Base-by-base conservation (phyloP, 1,140 invertebrate genomes). In the Bombus affinis region DNA sequence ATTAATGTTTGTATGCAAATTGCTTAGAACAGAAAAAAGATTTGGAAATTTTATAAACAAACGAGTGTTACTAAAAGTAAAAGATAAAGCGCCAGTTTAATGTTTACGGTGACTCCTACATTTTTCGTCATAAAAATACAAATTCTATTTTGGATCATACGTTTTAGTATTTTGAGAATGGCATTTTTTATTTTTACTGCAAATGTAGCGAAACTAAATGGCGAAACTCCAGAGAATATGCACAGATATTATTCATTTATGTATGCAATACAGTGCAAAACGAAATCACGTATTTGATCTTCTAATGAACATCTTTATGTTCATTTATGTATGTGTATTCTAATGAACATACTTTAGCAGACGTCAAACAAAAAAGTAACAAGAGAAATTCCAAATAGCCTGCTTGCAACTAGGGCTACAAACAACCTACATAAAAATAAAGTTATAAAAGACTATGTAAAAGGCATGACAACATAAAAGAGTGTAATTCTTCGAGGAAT, bases 341-440 rank as follows among this genome's bases (percentile, higher is more conserved):
- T 32, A 32, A 32, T 32, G 32, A 32, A 25, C 53, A 59, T n/a
- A 59, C 9, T 57, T 77, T 42, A 77, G 22, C 18, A 12, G 13
- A n/a, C 22, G 9, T 10, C 37, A 42, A 39, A 77, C 75, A 77
- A 77, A 42, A 32, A 28, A 42, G 12, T 57, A 59, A 62, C 39
- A 37, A 42, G 15, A 42, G 25, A 12, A 62, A 77, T 35, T 15
- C 15, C 15, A 77, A 42, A 25, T 62, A 62, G 75, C 57, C 75
- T 39, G 42, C 28, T 42, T 44, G 28, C 25, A 77, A 62, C 37
- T n/a, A 18, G 28, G 57, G n/a, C 57, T 42, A 32, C 4, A 77
- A 77, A 62, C 12, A 62, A 77, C 28, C 75, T 62, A 62, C 32
- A 42, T 77, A 77, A 39, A 39, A 77, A 10, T 28, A 72, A 25